Evolutionary conservation across 2,113 vertebrate genomes (phyloP).

Genomic region (Siniperca chuatsi): DNA sequence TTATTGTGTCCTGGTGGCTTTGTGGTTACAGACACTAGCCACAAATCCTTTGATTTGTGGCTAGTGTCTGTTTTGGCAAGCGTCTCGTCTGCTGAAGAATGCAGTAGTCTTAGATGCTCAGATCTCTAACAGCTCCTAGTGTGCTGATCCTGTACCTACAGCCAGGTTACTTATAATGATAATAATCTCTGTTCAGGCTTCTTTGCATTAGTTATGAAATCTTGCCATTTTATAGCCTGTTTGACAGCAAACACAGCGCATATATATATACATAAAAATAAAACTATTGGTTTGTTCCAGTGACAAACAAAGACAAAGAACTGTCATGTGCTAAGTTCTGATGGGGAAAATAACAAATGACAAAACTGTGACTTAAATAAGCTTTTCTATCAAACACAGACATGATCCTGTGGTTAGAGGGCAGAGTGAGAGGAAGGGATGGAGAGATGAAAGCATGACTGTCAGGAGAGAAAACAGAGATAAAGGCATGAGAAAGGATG

Average conservation of each 20-base stretch:
- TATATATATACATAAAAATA: no score
- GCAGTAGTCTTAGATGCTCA: not conserved
- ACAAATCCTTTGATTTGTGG: conserved; percentile 14
- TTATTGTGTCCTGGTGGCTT: conserved; percentile 20
- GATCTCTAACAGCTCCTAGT: not conserved
- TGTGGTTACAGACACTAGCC: conserved; percentile 3
- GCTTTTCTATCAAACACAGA: conserved; percentile 20
- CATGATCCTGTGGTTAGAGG: conserved; percentile 22
- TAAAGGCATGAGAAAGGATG: not conserved
- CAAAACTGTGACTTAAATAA: conserved; percentile 7
- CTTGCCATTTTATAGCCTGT: not conserved
- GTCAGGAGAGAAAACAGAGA: not conserved
- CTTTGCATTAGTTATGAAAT: not conserved
- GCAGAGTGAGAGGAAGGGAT: conserved; percentile 2
- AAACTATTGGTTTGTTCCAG: not conserved
- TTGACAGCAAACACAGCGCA: not conserved
- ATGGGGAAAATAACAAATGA: conserved; percentile 6
- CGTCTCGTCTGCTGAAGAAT: not conserved
- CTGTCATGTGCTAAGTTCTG: not conserved
- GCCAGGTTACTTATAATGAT: not conserved
- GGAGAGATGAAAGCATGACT: not conserved
- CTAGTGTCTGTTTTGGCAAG: conserved; percentile 5
- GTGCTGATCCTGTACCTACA: not conserved
- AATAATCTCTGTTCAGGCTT: not conserved
- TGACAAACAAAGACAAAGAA: conserved; percentile 4